Percentiles rank a stretch among this genome's conserved stretches.
These are phyloP conservation scores for Tuberolachnus salignus DNA, from an alignment of 2,888 invertebrate species.

Conservation along the genomic window DNA sequence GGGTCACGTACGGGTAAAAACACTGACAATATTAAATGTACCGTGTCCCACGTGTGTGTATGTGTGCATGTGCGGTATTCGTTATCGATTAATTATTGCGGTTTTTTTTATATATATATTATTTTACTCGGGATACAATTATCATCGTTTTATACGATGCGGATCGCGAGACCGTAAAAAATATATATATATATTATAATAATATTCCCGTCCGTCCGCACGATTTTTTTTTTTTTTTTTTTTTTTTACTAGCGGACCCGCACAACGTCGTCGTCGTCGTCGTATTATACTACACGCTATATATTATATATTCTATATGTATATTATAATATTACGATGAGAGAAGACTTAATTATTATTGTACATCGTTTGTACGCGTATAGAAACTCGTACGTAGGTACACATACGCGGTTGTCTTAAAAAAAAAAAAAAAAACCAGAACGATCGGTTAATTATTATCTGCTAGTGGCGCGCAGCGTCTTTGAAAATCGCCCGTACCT, in stretches of 20 bases:
- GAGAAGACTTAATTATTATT: constrained; percentile 42
- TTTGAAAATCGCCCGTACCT: background rate
- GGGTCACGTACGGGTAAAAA: no score
- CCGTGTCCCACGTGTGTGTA: background rate
- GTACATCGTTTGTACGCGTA: background rate
- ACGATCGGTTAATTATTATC: constrained; percentile 27
- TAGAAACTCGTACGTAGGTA: background rate
- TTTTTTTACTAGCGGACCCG: no score
- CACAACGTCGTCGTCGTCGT: background rate
- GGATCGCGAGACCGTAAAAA: constrained; percentile 13
- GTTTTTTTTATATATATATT: background rate
- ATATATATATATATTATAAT: background rate
- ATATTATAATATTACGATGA: background rate
- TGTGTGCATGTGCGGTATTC: background rate
- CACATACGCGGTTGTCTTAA: no score
- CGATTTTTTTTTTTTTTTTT: no score
- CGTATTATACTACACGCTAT: background rate
- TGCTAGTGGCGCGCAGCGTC: background rate
- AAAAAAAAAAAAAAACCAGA: background rate
- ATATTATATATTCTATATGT: background rate
- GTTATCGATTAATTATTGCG: constrained; percentile 43
- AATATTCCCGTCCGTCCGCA: background rate
- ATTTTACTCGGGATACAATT: constrained; percentile 13
- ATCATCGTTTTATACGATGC: background rate
- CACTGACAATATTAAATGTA: no score